A percentile compares a stretch with the other conserved stretches of the same genome.
phyloP scores from a whole-genome alignment of 2,888 invertebrate species.

The Chaitophorus viminalis region DNA sequence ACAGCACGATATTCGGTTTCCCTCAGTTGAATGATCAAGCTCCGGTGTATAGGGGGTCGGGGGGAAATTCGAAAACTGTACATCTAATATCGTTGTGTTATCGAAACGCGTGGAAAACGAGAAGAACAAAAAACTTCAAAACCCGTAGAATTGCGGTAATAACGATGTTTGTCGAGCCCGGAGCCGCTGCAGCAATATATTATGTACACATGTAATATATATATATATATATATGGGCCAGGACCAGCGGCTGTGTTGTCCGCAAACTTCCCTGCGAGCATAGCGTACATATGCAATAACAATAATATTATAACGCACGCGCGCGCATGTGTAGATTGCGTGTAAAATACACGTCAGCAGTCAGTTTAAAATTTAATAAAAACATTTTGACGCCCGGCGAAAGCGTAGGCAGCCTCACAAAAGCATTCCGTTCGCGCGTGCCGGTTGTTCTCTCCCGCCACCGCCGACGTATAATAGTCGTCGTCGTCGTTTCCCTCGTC shows the following conservation, averaged over 20 bases:
- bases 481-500: constrained; percentile 22
- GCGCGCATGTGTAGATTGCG: constrained; percentile 2
- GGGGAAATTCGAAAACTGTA: not conserved
- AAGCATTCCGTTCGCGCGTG: constrained; percentile 58
- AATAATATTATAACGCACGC: not conserved
- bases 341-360: constrained; percentile 43
- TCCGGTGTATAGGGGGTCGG: not conserved
- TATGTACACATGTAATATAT: too few relatives aligned
- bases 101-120: not conserved
- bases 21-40: too few relatives aligned
- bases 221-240: too few relatives aligned
- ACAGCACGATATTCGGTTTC: too few relatives aligned
- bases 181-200: too few relatives aligned
- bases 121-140: not conserved
- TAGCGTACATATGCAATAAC: too few relatives aligned
- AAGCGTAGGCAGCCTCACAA: constrained; percentile 40
- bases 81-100: not conserved
- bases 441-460: not conserved
- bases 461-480: not conserved
- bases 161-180: too few relatives aligned
- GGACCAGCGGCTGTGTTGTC: not conserved
- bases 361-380: constrained; percentile 61
- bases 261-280: not conserved
- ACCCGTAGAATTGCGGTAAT: not conserved
- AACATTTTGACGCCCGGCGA: constrained; percentile 55